Evolutionary conservation across 23 tunicate genomes (phyloP).

Genomic region (Aplidium turbinatum): DNA sequence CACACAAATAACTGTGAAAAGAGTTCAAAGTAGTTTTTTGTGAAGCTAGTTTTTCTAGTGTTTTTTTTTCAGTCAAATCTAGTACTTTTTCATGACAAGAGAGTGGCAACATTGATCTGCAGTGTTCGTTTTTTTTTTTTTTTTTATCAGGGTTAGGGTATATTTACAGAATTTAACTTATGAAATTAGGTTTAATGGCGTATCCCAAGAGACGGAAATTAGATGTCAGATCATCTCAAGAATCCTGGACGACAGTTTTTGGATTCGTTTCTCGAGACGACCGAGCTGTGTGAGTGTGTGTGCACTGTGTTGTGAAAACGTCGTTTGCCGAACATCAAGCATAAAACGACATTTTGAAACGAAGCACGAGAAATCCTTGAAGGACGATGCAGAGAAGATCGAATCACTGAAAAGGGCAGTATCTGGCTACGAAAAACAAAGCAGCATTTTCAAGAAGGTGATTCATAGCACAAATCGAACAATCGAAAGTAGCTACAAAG

Average conservation of each 20-base stretch:
- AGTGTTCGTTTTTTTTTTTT: no score
- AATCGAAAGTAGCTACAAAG: constrained; percentile 49
- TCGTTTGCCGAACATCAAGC: constrained; percentile 43
- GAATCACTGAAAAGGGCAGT: constrained; percentile 40
- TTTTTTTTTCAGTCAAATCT: no score
- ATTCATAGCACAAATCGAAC: constrained; percentile 54
- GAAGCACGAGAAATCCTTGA: constrained; percentile 49
- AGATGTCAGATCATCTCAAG: constrained; percentile 40
- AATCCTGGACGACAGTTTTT: constrained; percentile 43
- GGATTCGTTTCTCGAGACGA: constrained; percentile 35
- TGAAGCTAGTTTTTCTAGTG: no score
- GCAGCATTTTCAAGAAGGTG: constrained; percentile 48
- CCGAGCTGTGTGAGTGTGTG: constrained; percentile 24
- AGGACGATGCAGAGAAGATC: constrained; percentile 46
- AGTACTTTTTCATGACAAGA: no score
- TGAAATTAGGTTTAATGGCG: no score
- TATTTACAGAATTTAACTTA: no score
- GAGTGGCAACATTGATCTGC: no score
- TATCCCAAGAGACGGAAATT: constrained; percentile 29
- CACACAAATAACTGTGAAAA: no score
- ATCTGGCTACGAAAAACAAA: constrained; percentile 46
- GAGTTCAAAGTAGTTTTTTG: no score
- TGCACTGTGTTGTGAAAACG: constrained; percentile 41
- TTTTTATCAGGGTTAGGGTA: no score
- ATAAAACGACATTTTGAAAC: constrained; percentile 56